Evolutionary conservation across 2,113 vertebrate species (phyloP).

Genomic region (Carollia perspicillata): DNA sequence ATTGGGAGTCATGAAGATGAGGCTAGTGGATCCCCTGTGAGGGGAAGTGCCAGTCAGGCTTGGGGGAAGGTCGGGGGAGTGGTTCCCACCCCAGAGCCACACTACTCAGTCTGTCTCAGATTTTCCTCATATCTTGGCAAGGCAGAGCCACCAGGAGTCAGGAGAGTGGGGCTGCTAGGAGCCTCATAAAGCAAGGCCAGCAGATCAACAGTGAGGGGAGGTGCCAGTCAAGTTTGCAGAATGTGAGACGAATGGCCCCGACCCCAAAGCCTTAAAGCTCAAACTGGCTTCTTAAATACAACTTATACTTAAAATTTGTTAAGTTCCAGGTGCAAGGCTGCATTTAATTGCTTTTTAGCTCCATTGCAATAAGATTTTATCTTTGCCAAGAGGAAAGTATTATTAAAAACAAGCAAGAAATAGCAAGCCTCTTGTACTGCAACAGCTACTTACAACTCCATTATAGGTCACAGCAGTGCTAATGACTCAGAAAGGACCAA

Average conservation of each 20-base stretch:
- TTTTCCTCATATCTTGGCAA: not conserved
- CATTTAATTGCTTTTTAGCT: not conserved
- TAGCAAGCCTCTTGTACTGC: not conserved
- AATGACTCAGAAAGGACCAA: not conserved
- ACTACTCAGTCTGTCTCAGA: not conserved
- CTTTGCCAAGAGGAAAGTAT: not conserved
- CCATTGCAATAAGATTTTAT: not conserved
- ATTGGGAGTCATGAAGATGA: not conserved
- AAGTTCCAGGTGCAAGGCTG: not conserved
- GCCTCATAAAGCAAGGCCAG: not conserved
- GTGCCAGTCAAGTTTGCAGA: not conserved
- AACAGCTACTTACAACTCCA: not conserved
- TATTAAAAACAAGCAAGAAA: not conserved
- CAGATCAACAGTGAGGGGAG: not conserved
- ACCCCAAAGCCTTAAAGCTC: not conserved
- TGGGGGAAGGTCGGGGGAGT: not conserved
- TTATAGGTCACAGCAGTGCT: not conserved
- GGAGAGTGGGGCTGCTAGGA: not conserved
- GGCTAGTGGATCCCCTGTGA: not conserved
- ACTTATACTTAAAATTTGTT: not conserved
- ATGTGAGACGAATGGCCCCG: not conserved
- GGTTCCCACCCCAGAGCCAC: not conserved
- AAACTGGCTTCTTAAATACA: not conserved
- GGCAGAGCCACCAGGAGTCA: not conserved
- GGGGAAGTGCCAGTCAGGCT: not conserved